phyloP scores from a whole-genome alignment of 2,113 vertebrate species.

The Marmota monax region DNA sequence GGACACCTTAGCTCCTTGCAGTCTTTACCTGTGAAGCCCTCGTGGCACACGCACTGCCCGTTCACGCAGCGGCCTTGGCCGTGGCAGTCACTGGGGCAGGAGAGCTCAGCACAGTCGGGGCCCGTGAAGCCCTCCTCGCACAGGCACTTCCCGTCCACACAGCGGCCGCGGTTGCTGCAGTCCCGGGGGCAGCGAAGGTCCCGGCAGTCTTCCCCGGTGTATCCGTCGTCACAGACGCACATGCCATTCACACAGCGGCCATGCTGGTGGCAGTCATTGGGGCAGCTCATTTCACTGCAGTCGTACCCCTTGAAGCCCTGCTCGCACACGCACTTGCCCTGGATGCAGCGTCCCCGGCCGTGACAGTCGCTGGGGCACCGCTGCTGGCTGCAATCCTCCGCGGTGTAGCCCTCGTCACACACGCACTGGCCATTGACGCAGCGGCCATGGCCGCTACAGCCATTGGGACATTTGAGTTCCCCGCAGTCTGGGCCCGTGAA shows the following conservation, averaged over 20 bases:
- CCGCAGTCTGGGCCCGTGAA: conserved; percentile 92
- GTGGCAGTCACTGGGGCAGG: conserved; percentile 92
- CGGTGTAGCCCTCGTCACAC: conserved; percentile 91
- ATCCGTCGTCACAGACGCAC: conserved; percentile 91
- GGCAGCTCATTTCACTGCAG: conserved; percentile 92
- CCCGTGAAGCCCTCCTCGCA: conserved; percentile 92
- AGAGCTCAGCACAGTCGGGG: conserved; percentile 91
- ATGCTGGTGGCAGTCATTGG: conserved; percentile 88
- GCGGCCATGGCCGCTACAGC: conserved; percentile 91
- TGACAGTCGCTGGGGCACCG: conserved; percentile 93
- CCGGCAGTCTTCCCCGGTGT: conserved; percentile 90
- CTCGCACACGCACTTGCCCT: conserved; percentile 91
- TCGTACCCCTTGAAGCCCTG: conserved; percentile 90
- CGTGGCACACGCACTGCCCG: conserved; percentile 92
- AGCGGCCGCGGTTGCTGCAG: conserved; percentile 91
- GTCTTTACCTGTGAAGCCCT: conserved; percentile 90
- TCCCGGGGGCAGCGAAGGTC: conserved; percentile 91
- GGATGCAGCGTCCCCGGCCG: conserved; percentile 88
- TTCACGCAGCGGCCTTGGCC: conserved; percentile 90
- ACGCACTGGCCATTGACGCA: conserved; percentile 92
- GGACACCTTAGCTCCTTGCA: conserved; percentile 91
- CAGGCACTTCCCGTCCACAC: conserved; percentile 91
- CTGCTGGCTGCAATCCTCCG: conserved; percentile 91
- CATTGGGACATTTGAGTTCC: conserved; percentile 91
- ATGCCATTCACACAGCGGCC: conserved; percentile 93